A percentile compares a stretch with the other conserved stretches of the same genome.
Evolutionary conservation across 2,113 vertebrate genomes (phyloP).

Genomic region (Taxidea taxus): DNA sequence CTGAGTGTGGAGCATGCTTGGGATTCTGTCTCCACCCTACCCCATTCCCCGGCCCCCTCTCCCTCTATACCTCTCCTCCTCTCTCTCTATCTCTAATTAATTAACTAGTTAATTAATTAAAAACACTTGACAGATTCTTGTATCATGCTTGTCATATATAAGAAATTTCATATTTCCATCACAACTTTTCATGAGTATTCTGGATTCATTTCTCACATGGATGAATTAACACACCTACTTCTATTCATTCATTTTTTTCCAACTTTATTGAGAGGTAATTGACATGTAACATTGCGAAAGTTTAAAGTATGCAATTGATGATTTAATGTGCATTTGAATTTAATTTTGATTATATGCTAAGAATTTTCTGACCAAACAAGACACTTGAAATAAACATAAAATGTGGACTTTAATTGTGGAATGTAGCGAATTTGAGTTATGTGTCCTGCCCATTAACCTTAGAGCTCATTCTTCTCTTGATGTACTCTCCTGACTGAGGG

Average conservation of each 20-base stretch:
- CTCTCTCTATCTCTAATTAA: neutral
- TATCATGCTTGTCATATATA: neutral
- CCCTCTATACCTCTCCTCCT: neutral
- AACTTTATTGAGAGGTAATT: neutral
- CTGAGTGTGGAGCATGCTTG: neutral
- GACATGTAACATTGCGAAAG: neutral
- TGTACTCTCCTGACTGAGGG: neutral
- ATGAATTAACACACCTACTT: neutral
- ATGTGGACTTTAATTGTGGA: neutral
- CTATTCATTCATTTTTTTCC: neutral
- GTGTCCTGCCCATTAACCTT: neutral
- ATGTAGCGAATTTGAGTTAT: neutral
- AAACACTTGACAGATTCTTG: conserved; percentile 17
- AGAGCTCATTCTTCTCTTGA: neutral
- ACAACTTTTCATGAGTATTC: neutral
- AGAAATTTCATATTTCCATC: conserved; percentile 16
- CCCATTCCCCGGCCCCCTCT: fast-evolving
- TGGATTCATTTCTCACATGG: conserved; percentile 27
- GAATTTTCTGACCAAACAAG: neutral
- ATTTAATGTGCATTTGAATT: neutral
- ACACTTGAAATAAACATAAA: neutral
- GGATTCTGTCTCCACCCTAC: neutral
- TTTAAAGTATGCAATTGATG: neutral
- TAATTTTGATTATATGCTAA: neutral
- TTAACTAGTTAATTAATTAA: neutral